A percentile compares a stretch with the other conserved stretches of the same genome.
Evolutionary conservation across 2,797 vertebrate species (phyloP).

Genomic region (Sparidentex hasta): DNA sequence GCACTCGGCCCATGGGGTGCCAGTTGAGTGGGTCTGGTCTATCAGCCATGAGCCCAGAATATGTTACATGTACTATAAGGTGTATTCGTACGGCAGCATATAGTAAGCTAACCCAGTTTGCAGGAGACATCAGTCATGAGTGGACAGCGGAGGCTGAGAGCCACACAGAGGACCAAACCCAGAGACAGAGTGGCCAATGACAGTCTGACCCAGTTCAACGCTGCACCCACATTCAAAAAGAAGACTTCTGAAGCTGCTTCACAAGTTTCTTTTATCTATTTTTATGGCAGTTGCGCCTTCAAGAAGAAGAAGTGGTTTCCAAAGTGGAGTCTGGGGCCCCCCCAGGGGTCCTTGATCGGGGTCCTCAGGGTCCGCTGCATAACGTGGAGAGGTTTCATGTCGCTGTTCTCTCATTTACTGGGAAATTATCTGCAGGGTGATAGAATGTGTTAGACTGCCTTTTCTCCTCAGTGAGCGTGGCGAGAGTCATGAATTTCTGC

Average conservation of each 20-base stretch:
- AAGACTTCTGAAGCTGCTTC: constrained; percentile 32
- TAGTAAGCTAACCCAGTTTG: constrained; percentile 44
- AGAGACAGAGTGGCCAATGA: constrained; percentile 34
- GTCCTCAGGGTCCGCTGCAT: constrained; percentile 27
- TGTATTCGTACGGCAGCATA: not conserved
- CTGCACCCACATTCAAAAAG: constrained; percentile 41
- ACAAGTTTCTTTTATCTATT: constrained; percentile 41
- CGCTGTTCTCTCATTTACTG: constrained; percentile 15
- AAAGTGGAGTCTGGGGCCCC: constrained; percentile 5
- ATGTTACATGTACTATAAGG: not conserved
- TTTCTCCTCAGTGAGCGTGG: not conserved
- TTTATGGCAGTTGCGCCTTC: constrained; percentile 20
- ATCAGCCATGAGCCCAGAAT: not conserved
- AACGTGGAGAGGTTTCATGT: constrained; percentile 15
- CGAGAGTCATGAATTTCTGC: constrained; percentile 24
- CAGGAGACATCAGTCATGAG: constrained; percentile 41
- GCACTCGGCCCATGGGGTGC: too few species aligned
- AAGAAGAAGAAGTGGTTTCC: constrained; percentile 14
- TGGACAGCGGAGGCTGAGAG: constrained; percentile 32
- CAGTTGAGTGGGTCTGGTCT: too few species aligned
- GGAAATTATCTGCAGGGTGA: constrained; percentile 27
- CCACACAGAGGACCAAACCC: constrained; percentile 32
- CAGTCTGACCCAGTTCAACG: constrained; percentile 59
- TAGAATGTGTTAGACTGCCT: not conserved
- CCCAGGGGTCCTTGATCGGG: constrained; percentile 16